Conservation (phyloP, 2,888 invertebrate genomes). For the Tenodera sinensis region DNA sequence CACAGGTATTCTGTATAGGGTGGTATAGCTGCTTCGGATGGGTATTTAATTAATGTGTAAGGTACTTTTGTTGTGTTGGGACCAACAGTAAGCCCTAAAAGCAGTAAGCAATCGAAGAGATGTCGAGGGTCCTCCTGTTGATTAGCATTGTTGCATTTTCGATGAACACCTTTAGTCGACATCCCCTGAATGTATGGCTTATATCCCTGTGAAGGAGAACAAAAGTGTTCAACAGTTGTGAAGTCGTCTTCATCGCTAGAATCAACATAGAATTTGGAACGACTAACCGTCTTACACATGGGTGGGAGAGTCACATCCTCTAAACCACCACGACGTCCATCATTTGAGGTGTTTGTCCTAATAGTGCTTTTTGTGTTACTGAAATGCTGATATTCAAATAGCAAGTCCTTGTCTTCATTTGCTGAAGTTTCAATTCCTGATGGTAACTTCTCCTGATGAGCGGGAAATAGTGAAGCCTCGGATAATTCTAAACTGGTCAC, state of each 20-base stretch:
- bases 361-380: too few species aligned
- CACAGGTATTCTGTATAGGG: slow-evolving; percentile 68
- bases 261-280: too few species aligned
- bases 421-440: too few species aligned
- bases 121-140: neutral
- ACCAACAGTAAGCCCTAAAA: neutral
- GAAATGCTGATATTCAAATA: too few species aligned
- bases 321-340: too few species aligned
- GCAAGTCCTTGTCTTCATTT: too few species aligned
- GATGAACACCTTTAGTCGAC: neutral
- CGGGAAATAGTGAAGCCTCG: too few species aligned
- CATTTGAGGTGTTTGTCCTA: too few species aligned
- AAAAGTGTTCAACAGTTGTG: neutral
- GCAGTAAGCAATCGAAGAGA: neutral
- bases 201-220: neutral
- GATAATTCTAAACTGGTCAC: too few species aligned
- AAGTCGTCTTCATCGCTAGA: neutral
- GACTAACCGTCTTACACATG: too few species aligned
- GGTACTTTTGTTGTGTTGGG: neutral
- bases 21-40: slow-evolving; percentile 50
- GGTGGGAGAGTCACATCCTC: too few species aligned
- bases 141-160: neutral
- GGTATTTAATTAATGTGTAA: neutral
- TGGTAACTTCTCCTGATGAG: too few species aligned
- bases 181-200: neutral